These are phyloP conservation scores for Callorhinus ursinus DNA, from an alignment of 2,113 vertebrate genomes.

Conservation along the genomic window DNA sequence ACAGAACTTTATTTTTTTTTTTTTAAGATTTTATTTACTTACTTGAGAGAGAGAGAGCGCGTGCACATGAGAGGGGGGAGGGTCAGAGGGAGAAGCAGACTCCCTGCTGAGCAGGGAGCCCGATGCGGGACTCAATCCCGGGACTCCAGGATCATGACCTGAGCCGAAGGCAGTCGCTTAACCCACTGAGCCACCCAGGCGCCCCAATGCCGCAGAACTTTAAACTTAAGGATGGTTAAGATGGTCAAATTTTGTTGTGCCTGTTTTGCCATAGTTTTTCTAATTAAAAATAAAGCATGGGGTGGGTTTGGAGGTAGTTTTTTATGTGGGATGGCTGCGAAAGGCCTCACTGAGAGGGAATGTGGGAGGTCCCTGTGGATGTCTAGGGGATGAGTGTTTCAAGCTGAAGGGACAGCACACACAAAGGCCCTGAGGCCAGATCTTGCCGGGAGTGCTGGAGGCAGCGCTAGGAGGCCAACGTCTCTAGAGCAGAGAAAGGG, in stretches of 20 bases:
- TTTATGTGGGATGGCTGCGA: not conserved
- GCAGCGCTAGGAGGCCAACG: no score
- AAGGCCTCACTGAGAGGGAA: not conserved
- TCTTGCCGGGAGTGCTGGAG: fast-evolving
- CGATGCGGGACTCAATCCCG: no score
- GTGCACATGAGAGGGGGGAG: no score
- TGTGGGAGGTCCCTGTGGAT: not conserved
- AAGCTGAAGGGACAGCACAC: not conserved
- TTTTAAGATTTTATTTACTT: no score
- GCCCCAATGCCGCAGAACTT: not conserved
- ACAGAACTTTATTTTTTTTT: not conserved
- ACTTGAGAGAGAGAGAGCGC: no score
- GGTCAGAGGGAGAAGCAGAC: no score
- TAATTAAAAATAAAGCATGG: not conserved
- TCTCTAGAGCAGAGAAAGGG: not conserved
- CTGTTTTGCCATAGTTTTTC: not conserved
- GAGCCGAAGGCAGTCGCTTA: no score
- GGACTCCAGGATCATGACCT: no score
- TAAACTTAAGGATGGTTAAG: not conserved
- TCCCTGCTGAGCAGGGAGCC: no score
- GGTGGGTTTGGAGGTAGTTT: not conserved
- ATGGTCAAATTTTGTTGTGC: not conserved
- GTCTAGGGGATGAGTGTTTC: not conserved
- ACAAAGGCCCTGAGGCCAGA: not conserved
- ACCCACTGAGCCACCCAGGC: no score